Percentiles rank a stretch among this genome's conserved stretches.
phyloP scores from a whole-genome alignment of 2,797 vertebrate genomes.

The Serranus cabrilla region DNA sequence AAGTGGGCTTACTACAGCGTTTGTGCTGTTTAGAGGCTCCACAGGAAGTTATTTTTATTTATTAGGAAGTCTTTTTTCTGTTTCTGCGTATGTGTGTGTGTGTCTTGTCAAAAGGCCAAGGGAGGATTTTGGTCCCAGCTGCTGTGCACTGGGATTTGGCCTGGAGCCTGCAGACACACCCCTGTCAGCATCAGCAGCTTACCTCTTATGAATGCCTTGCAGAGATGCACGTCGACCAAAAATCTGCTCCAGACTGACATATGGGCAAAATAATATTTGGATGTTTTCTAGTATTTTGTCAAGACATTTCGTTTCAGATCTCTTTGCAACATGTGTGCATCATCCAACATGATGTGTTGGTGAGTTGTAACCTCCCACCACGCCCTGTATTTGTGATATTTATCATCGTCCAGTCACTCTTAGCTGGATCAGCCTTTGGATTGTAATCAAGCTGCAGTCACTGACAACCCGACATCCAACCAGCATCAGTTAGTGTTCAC shows the following conservation, averaged over 20 bases:
- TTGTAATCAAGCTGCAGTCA: constrained; percentile 7
- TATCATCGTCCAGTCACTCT: neutral
- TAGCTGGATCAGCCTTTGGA: neutral
- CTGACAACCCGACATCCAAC: too few species aligned
- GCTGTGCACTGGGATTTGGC: constrained; percentile 73
- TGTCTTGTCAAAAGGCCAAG: constrained; percentile 72
- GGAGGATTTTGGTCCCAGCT: constrained; percentile 82
- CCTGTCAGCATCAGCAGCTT: constrained; percentile 73
- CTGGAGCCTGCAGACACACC: constrained; percentile 74
- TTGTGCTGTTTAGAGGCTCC: constrained; percentile 33
- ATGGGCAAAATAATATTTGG: neutral
- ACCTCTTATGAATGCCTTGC: constrained; percentile 60
- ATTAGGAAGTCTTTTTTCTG: constrained; percentile 47
- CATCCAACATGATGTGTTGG: neutral
- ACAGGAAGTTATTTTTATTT: constrained; percentile 65
- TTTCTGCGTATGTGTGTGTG: constrained; percentile 22
- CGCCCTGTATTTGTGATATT: neutral
- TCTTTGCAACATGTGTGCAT: neutral
- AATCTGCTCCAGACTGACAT: constrained; percentile 46
- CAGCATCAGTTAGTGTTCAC: neutral
- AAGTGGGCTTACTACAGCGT: neutral
- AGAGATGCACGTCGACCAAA: constrained; percentile 42
- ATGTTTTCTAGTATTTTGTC: constrained; percentile 10
- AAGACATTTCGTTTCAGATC: neutral
- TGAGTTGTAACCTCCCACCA: neutral